These are phyloP conservation scores for Sarcophaga carnaria DNA, from an alignment of 2,888 invertebrate species.

Conservation along the genomic window DNA sequence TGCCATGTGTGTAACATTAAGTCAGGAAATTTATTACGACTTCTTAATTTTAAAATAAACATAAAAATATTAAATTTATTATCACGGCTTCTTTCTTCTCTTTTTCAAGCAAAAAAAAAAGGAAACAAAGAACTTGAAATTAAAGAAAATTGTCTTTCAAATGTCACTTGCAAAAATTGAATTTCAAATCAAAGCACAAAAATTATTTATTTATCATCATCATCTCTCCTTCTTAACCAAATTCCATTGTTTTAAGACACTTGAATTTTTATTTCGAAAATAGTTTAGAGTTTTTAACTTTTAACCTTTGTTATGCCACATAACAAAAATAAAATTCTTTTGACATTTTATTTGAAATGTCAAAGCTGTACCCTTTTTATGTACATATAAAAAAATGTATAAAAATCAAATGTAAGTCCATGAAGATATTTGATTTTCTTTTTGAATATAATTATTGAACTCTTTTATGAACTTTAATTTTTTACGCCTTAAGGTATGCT, in stretches of 20 bases:
- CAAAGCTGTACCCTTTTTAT: neutral
- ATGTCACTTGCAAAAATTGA: no score
- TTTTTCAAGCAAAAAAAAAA: no score
- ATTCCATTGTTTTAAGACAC: neutral
- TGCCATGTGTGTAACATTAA: neutral
- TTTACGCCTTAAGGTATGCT: no score
- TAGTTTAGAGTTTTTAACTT: neutral
- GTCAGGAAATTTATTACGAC: neutral
- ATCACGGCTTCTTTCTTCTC: no score
- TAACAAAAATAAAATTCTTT: neutral
- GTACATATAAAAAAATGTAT: neutral
- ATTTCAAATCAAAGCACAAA: no score
- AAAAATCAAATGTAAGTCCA: neutral
- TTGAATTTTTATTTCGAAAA: neutral
- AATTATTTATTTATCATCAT: no score
- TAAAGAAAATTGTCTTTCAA: no score
- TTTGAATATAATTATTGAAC: no score
- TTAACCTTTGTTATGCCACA: slow-evolving; percentile 25
- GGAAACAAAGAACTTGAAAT: no score
- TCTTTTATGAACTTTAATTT: neutral
- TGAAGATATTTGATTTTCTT: neutral
- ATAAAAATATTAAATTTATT: neutral
- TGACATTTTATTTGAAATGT: slow-evolving; percentile 17
- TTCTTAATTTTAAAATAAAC: neutral
- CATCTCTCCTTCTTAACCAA: no score